phyloP scores from a whole-genome alignment of 2,113 vertebrate genomes.

The Nothocercus julius region DNA sequence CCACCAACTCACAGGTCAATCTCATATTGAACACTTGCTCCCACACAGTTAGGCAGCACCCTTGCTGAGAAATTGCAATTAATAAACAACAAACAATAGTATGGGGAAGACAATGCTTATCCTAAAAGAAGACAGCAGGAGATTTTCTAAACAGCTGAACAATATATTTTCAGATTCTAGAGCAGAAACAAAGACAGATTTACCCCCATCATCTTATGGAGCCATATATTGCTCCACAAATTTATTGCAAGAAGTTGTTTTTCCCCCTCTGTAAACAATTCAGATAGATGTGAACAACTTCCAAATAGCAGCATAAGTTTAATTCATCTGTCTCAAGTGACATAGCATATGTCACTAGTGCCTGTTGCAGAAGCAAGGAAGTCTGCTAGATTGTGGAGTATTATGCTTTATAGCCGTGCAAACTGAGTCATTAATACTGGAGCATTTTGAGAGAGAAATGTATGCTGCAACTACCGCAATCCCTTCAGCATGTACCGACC shows the following conservation, averaged over 20 bases:
- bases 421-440: not conserved
- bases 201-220: not conserved
- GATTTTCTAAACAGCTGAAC: slow-evolving; percentile 4
- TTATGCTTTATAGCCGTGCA: not conserved
- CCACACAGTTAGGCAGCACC: not conserved
- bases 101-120: not conserved
- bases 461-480: not conserved
- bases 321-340: slow-evolving; percentile 67
- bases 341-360: slow-evolving; percentile 52
- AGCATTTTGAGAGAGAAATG: slow-evolving; percentile 4
- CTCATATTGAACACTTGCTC: not conserved
- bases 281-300: slow-evolving; percentile 60
- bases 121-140: not conserved
- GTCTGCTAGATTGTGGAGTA: not conserved
- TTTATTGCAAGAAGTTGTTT: slow-evolving; percentile 40
- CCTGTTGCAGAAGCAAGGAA: slow-evolving; percentile 17
- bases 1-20: not conserved
- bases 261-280: slow-evolving; percentile 47
- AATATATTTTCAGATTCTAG: slow-evolving; percentile 9
- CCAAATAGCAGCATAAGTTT: slow-evolving; percentile 59
- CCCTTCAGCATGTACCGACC: not conserved
- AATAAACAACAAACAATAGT: slow-evolving; percentile 51
- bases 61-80: slow-evolving; percentile 34
- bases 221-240: slow-evolving; percentile 37
- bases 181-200: slow-evolving; percentile 18